Percentiles rank a stretch among this genome's conserved stretches.
Conservation (phyloP, 2,888 invertebrate genomes). For the Ecliptopera silaceata region DNA sequence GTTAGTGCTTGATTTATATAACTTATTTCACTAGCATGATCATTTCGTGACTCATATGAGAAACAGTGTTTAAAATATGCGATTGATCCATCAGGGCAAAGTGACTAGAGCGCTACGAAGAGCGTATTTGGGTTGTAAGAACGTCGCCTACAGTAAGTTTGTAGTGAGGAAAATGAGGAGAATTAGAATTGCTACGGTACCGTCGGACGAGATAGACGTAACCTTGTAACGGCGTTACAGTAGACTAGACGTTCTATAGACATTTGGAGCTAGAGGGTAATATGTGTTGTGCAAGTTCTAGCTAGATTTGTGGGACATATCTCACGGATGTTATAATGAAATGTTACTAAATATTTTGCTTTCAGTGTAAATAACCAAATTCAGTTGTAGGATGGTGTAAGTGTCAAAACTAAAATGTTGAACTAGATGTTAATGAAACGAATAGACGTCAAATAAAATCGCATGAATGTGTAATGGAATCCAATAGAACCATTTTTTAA, state of each 20-base stretch:
- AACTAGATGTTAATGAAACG: slow-evolving; percentile 23
- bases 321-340: slow-evolving; percentile 7
- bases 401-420: slow-evolving; percentile 12
- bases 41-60: slow-evolving; percentile 1
- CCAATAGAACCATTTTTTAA: slow-evolving; percentile 16
- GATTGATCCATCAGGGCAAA: slow-evolving; percentile 74
- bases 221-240: slow-evolving; percentile 27
- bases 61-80: slow-evolving; percentile 12
- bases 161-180: slow-evolving; percentile 51
- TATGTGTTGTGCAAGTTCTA: slow-evolving; percentile 31
- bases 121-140: slow-evolving; percentile 83
- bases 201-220: slow-evolving; percentile 26
- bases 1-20: slow-evolving; percentile 17
- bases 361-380: slow-evolving; percentile 22
- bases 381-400: slow-evolving; percentile 20
- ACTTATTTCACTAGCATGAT: slow-evolving; percentile 15
- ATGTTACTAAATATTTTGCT: slow-evolving; percentile 14
- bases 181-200: slow-evolving; percentile 45
- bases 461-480: slow-evolving; percentile 29
- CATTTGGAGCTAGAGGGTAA: slow-evolving; percentile 33
- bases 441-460: slow-evolving; percentile 19
- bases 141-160: slow-evolving; percentile 82
- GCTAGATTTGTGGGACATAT: slow-evolving; percentile 28
- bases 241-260: slow-evolving; percentile 41
- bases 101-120: slow-evolving; percentile 80